Evolutionary conservation across 2,113 vertebrate species (phyloP), one percentile per base, ranked within the genome.

Genomic region (Dicerorhinus sumatrensis): DNA sequence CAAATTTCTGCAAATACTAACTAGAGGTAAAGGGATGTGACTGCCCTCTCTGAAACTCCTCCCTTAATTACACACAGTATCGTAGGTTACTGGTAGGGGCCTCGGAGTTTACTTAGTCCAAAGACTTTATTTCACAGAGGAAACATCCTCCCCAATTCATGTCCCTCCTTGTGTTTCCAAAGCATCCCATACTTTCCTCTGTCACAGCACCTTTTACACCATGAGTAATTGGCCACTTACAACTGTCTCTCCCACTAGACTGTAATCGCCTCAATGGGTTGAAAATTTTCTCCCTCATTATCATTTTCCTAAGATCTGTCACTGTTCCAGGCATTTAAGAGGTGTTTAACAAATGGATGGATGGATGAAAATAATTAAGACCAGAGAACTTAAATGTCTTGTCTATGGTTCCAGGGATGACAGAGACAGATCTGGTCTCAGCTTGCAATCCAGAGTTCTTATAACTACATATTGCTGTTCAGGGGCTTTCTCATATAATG

Each of bases 311-410:
- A 81, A 75, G 36, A 81, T 69, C 48, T 46, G 20, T 65, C 67
- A 81, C 51, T 67, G 58, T 87, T 73, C 33, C 33, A 81, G 75
- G 82, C 67, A 94, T 56, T 79, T 72, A 80, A 33, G 51, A 69
- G 62, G 56, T 73, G 5, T 67, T 73, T 73, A 58, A 65, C 46
- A 67, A 46, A 56, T 85, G 46, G 36, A 48, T 33, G 10, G 36
- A 17, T n/a, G n/a, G 73, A 65, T 58, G 18, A 79, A 93, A 79
- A 80, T 33, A 39, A 91, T 96, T 94, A 79, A 73, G 58, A 60
- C 31, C 56, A 67, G 65, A 87, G 14, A 82, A 81, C 13, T 39
- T 73, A 73, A 67, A 67, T 17, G 8, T 31, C n/a, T 76, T 92
- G 42, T 60, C 3, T 83, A 1, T 89, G 77, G 69, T 69, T 82